Conservation (phyloP, 1,140 invertebrate genomes). For the Colletes latitarsis region DNA sequence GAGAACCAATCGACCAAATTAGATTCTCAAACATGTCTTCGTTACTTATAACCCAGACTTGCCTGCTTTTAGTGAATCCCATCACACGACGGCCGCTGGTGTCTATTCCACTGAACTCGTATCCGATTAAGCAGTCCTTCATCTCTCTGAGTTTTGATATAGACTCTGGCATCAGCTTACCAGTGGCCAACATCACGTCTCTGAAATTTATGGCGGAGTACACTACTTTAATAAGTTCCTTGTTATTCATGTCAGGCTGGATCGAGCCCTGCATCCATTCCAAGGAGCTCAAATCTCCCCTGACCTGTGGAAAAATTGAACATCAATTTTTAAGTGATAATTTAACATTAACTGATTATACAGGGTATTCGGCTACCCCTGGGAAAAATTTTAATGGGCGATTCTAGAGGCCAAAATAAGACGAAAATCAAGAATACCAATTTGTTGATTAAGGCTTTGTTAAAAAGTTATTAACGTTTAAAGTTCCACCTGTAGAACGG, state of each 20-base stretch:
- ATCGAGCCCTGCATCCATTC: slow-evolving; percentile 89
- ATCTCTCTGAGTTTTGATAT: slow-evolving; percentile 82
- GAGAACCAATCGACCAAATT: background rate
- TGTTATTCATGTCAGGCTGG: slow-evolving; percentile 63
- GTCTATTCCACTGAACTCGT: slow-evolving; percentile 87
- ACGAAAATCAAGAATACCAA: too few species aligned
- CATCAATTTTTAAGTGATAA: background rate
- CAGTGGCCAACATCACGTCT: slow-evolving; percentile 90
- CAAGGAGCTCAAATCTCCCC: slow-evolving; percentile 92
- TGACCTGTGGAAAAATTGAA: slow-evolving; percentile 67
- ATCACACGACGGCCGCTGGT: slow-evolving; percentile 84
- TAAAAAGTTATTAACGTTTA: too few species aligned
- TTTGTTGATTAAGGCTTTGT: too few species aligned
- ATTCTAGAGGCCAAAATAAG: too few species aligned
- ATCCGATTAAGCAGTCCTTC: slow-evolving; percentile 86
- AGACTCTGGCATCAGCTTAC: slow-evolving; percentile 86
- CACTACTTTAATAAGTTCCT: slow-evolving; percentile 81
- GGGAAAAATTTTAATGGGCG: too few species aligned
- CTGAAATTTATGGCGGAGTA: slow-evolving; percentile 89
- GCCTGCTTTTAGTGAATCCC: slow-evolving; percentile 83
- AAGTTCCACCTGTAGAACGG: too few species aligned
- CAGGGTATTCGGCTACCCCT: too few species aligned
- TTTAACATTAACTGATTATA: background rate
- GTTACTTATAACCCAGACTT: background rate
- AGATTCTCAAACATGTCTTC: background rate